Conservation (phyloP, 2,888 invertebrate genomes). For the Caenorhabditis japonica region DNA sequence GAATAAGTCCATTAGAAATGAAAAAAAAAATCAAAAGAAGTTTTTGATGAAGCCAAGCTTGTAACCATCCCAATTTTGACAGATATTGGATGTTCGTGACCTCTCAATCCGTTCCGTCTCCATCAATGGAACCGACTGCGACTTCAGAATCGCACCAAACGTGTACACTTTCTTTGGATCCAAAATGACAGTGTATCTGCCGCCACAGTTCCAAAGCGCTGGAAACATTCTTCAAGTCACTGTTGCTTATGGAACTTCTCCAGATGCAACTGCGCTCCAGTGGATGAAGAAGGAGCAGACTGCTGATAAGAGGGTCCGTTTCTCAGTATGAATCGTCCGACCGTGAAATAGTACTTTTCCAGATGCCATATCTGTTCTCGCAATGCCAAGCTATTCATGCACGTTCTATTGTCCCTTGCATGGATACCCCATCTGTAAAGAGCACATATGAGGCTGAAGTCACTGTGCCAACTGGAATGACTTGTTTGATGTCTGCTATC, state of each 20-base stretch:
- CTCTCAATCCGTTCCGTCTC: slow-evolving; percentile 66
- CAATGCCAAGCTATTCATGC: slow-evolving; percentile 74
- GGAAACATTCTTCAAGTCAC: slow-evolving; percentile 58
- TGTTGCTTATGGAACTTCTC: slow-evolving; percentile 68
- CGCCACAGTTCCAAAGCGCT: slow-evolving; percentile 52
- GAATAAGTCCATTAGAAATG: no score
- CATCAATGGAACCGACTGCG: slow-evolving; percentile 61
- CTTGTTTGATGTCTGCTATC: slow-evolving; percentile 90
- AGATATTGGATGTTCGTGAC: slow-evolving; percentile 72
- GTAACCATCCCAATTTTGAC: no score
- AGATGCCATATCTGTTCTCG: slow-evolving; percentile 66
- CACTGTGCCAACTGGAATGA: slow-evolving; percentile 84
- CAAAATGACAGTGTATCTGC: slow-evolving; percentile 62
- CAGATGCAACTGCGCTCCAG: slow-evolving; percentile 83
- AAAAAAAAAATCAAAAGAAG: no score
- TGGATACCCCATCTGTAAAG: slow-evolving; percentile 94
- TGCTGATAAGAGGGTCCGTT: slow-evolving; percentile 86
- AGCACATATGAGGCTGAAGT: slow-evolving; percentile 85
- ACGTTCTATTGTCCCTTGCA: slow-evolving; percentile 87
- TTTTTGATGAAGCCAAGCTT: no score
- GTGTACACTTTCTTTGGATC: slow-evolving; percentile 69
- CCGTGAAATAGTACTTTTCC: neutral
- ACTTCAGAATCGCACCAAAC: slow-evolving; percentile 65
- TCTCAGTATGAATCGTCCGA: slow-evolving; percentile 80
- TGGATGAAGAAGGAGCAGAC: slow-evolving; percentile 91